A percentile compares a stretch with the other conserved stretches of the same genome.
Conservation (phyloP, 2,113 vertebrate species). For the Eidolon helvum region DNA sequence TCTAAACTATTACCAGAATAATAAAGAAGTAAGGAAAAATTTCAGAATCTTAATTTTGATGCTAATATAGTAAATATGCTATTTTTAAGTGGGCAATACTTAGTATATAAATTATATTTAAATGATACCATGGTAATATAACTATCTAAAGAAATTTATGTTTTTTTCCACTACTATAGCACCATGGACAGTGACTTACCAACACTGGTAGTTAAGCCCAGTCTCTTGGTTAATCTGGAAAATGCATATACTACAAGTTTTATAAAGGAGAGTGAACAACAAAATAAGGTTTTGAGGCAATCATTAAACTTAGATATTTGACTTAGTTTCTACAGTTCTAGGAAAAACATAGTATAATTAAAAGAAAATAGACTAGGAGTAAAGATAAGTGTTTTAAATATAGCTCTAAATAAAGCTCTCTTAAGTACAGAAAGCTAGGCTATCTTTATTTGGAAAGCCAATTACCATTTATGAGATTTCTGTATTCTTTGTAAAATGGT, state of each 20-base stretch:
- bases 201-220: neutral
- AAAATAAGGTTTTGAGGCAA: neutral
- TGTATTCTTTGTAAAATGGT: neutral
- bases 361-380: neutral
- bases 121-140: neutral
- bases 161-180: neutral
- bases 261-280: neutral
- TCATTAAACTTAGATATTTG: conserved; percentile 27
- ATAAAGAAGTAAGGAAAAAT: neutral
- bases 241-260: neutral
- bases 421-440: neutral
- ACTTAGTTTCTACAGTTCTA: neutral
- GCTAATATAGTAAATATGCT: neutral
- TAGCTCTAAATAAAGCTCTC: neutral
- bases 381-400: neutral
- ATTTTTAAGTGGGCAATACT: neutral
- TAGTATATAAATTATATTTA: neutral
- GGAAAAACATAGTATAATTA: neutral
- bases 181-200: conserved; percentile 80
- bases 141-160: neutral
- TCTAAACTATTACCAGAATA: neutral
- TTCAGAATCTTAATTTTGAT: neutral
- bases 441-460: neutral
- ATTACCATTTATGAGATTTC: neutral
- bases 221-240: neutral